A percentile compares a stretch with the other conserved stretches of the same genome.
Evolutionary conservation across 1,140 invertebrate genomes (phyloP).

Genomic region (Macrotrachela quadricornifera): DNA sequence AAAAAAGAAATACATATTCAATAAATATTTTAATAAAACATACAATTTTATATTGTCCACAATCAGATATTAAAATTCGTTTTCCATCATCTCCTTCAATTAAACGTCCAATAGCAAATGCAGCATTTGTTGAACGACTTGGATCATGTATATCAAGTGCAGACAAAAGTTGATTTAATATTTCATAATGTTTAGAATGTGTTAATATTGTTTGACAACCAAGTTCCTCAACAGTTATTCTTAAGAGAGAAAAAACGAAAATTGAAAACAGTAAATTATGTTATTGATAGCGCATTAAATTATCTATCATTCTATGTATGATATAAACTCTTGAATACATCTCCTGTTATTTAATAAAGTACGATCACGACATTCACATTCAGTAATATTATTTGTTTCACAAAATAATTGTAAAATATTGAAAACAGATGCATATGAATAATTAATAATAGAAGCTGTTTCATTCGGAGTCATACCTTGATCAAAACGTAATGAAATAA

Average conservation of each 20-base stretch:
- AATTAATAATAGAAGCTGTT: no score
- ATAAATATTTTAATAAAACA: background rate
- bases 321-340: no score
- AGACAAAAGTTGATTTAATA: conserved; percentile 18
- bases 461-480: no score
- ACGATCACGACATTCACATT: no score
- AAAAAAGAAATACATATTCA: conserved; percentile 9
- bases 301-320: no score
- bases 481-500: no score
- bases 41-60: conserved; percentile 24
- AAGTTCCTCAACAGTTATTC: conserved; percentile 24
- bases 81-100: conserved; percentile 19
- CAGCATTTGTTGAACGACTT: conserved; percentile 28
- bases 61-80: conserved; percentile 16
- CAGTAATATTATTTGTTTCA: no score
- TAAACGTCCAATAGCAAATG: conserved; percentile 28
- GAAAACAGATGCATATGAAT: no score
- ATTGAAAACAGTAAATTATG: no score
- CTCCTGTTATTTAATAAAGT: no score
- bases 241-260: conserved; percentile 12
- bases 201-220: conserved; percentile 20
- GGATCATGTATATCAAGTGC: conserved; percentile 25
- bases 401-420: no score
- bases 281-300: no score
- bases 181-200: conserved; percentile 16